These are phyloP conservation scores for Neosilurus hyrtlii DNA, from an alignment of 2,797 vertebrate genomes.

Conservation along the genomic window DNA sequence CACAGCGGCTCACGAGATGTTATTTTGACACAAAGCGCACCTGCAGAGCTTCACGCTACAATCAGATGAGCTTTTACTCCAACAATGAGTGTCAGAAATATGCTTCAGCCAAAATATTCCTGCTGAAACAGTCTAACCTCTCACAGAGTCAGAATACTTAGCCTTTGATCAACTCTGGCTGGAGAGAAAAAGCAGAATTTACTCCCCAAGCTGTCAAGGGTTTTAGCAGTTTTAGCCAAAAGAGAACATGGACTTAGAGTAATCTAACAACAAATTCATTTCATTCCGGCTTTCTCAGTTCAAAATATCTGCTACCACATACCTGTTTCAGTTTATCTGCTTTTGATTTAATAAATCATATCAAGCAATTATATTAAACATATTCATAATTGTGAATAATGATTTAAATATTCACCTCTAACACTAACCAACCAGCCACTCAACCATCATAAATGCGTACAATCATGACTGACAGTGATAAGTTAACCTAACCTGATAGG, in stretches of 20 bases:
- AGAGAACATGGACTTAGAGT: no score
- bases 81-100: slow-evolving; percentile 16
- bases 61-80: slow-evolving; percentile 3
- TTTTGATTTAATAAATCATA: not conserved
- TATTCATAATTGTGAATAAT: not conserved
- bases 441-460: not conserved
- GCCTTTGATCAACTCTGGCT: slow-evolving; percentile 34
- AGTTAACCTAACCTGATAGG: not conserved
- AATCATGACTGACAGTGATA: not conserved
- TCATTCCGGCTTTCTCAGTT: not conserved
- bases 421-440: not conserved
- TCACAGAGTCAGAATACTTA: slow-evolving; percentile 25
- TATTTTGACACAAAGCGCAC: slow-evolving; percentile 26
- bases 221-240: slow-evolving; percentile 13
- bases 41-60: slow-evolving; percentile 26
- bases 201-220: slow-evolving; percentile 39
- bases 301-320: not conserved
- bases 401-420: not conserved
- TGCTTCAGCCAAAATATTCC: slow-evolving; percentile 13
- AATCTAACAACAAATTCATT: not conserved
- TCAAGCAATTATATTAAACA: no score
- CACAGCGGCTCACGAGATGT: not conserved
- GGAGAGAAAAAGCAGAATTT: slow-evolving; percentile 29
- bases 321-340: not conserved
- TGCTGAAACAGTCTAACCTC: slow-evolving; percentile 18